Base-by-base conservation (phyloP, 2,113 vertebrate species). In the Suricata suricatta region DNA sequence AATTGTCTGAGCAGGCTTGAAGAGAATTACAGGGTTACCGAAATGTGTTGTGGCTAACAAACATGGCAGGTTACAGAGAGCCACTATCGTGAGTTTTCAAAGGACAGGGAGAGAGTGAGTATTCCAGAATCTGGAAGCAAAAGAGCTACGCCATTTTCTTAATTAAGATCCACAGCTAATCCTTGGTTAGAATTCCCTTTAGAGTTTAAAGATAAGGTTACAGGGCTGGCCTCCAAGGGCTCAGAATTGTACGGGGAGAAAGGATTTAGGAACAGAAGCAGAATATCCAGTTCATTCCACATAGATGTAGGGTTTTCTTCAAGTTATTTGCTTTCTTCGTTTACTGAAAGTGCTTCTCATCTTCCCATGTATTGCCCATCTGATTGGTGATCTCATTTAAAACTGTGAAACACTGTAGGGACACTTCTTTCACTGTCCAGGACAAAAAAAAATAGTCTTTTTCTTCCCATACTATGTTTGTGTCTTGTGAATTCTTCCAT, bases 211-310 rank as follows among this genome's bases (percentile, higher is more conserved):
- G 29, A 3, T 52, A 16, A 7, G 27, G 19, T 29, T 47, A 64
- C 6, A n/a, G 1, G 1, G 23, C 17, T 9, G 17, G 6, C 3
- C 57, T 85, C 5, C 5, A 5, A 50, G 7, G 17, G 8, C 16
- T 66, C 25, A 84, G n/a, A 54, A 52, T 3, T 14, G 3, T 44
- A 9, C 57, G 6, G 1, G 7, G 23, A 29, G 35, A 76, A 35
- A 25, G 21, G 1, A 44, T 35, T n/a, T 57, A 25, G 9, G 9
- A 2, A 66, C 17, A 15, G 6, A 74, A 16, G 31, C 31, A 66
- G 29, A 38, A 41, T 63, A 66, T 19, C 7, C 21, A n/a, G 33
- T 23, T 72, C 6, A 38, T 38, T 85, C 12, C 1, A 47, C 13
- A 15, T 13, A 33, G 11, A 21, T 35, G 7, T 14, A 21, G 16